Evolutionary conservation across 1,140 invertebrate species (phyloP).

Genomic region (Halictus rubicundus): DNA sequence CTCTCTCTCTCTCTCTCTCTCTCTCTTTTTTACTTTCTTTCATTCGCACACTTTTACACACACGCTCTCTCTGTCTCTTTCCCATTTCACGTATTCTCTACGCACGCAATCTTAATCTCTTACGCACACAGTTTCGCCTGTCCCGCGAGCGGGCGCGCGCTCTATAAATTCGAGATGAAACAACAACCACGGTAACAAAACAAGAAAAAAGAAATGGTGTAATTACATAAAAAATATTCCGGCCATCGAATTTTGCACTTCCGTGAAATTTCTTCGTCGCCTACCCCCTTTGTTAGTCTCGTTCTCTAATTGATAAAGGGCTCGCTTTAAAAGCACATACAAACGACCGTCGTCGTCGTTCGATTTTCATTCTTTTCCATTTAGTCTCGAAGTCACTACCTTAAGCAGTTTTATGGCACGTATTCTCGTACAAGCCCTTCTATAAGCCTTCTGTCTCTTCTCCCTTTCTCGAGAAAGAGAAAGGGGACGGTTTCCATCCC

Average conservation of each 20-base stretch:
- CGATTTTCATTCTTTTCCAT: slow-evolving; percentile 32
- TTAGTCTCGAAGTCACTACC: slow-evolving; percentile 50
- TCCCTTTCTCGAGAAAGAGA: slow-evolving; percentile 21
- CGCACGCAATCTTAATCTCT: not conserved
- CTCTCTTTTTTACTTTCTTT: too few species aligned
- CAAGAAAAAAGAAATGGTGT: slow-evolving; percentile 35
- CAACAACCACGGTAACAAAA: slow-evolving; percentile 62
- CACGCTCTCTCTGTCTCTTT: slow-evolving; percentile 15
- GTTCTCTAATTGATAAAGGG: slow-evolving; percentile 50
- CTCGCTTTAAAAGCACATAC: slow-evolving; percentile 62
- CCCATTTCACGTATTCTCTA: too few species aligned
- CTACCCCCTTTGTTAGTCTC: slow-evolving; percentile 36
- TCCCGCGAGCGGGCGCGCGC: not conserved
- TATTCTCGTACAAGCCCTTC: slow-evolving; percentile 62
- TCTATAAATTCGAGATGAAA: slow-evolving; percentile 56
- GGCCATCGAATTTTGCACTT: slow-evolving; percentile 67
- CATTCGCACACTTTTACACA: not conserved
- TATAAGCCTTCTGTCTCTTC: slow-evolving; percentile 1
- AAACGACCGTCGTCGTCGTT: slow-evolving; percentile 60
- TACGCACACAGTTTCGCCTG: slow-evolving; percentile 13
- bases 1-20: not conserved
- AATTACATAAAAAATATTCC: slow-evolving; percentile 58
- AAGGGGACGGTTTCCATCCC: not conserved
- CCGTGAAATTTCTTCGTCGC: slow-evolving; percentile 32
- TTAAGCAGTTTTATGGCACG: slow-evolving; percentile 70